Percentiles rank a stretch among this genome's conserved stretches.
Conservation (phyloP, 2,113 vertebrate species). For the Phyllostomus hastatus region DNA sequence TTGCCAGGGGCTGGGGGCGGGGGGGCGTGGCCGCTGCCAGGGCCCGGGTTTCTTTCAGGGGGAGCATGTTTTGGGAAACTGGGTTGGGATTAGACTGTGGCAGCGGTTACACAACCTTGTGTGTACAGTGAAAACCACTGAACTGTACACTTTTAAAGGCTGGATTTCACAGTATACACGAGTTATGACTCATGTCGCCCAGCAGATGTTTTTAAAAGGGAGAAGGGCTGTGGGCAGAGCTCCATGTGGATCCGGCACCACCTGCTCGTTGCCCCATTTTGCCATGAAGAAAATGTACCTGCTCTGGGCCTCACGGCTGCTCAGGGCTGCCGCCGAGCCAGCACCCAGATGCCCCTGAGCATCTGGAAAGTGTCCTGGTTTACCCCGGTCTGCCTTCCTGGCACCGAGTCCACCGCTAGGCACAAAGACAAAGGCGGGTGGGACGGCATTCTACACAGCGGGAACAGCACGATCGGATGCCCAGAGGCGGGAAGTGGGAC, state of each 20-base stretch:
- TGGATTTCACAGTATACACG: neutral
- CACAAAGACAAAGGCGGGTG: too few relatives aligned
- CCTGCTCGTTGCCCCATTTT: neutral
- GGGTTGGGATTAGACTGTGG: neutral
- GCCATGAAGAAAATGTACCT: neutral
- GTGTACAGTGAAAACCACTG: neutral
- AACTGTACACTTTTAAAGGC: too few relatives aligned
- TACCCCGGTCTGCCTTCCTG: too few relatives aligned
- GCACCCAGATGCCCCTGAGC: neutral
- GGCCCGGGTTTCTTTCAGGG: neutral
- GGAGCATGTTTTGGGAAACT: neutral
- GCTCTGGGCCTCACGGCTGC: too few relatives aligned
- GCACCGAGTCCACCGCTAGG: neutral
- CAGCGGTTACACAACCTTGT: neutral
- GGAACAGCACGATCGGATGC: neutral
- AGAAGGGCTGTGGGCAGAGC: too few relatives aligned
- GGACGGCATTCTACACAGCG: neutral
- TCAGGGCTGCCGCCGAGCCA: neutral
- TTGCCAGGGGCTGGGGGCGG: neutral
- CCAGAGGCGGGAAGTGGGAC: neutral
- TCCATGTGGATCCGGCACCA: accelerated
- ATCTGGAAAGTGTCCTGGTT: neutral
- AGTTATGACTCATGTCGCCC: neutral
- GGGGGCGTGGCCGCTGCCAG: accelerated
- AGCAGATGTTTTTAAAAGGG: neutral